Conservation (phyloP, 2,888 invertebrate genomes). For the Zhuqinia jingwanae region DNA sequence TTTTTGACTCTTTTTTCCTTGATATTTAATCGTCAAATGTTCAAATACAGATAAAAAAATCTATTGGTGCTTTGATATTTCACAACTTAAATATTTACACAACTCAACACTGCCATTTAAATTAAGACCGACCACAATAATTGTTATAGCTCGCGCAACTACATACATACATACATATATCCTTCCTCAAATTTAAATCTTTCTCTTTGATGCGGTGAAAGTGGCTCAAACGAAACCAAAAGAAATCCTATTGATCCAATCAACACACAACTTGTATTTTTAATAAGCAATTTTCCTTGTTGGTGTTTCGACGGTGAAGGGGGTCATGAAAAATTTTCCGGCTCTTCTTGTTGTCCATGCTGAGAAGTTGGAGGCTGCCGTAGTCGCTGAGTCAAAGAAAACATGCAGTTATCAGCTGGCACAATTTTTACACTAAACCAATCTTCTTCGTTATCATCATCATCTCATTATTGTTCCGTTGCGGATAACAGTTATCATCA, state of each 20-base stretch:
- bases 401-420: constrained; percentile 71
- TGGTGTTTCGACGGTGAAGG: constrained; percentile 30
- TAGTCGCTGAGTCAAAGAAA: constrained; percentile 56
- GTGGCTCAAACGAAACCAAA: constrained; percentile 47
- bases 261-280: neutral
- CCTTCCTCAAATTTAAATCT: no score
- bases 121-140: constrained; percentile 49
- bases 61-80: constrained; percentile 36
- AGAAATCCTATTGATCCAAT: neutral
- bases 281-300: neutral
- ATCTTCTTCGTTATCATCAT: constrained; percentile 60
- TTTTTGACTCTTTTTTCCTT: constrained; percentile 22
- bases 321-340: constrained; percentile 72
- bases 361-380: constrained; percentile 57
- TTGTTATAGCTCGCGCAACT: no score
- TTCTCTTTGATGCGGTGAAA: constrained; percentile 13
- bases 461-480: constrained; percentile 58
- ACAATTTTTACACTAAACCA: constrained; percentile 53
- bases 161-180: no score
- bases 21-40: constrained; percentile 4
- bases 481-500: constrained; percentile 47
- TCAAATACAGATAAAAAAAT: constrained; percentile 18
- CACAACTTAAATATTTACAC: constrained; percentile 5
- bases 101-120: constrained; percentile 50
- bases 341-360: constrained; percentile 32